phyloP scores from a whole-genome alignment of 2,113 vertebrate genomes.

The Dicerorhinus sumatrensis region DNA sequence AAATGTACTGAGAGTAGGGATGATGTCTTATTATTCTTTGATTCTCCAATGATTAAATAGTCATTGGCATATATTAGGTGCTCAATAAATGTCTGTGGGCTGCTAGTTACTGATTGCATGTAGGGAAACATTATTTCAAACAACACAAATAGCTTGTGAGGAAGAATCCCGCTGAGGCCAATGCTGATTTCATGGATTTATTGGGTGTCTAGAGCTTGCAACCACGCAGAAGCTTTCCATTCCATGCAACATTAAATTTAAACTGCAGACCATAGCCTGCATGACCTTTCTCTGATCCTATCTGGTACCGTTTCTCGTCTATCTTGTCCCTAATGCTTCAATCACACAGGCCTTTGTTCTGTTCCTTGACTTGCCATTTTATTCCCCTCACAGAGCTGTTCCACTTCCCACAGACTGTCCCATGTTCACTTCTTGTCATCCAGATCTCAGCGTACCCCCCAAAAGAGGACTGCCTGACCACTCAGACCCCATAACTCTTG shows the following conservation, averaged over 20 bases:
- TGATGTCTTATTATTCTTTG: constrained; percentile 34
- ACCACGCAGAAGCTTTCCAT: not conserved
- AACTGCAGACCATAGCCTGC: not conserved
- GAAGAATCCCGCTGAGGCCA: not conserved
- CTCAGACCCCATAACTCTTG: not conserved
- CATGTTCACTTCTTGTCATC: not conserved
- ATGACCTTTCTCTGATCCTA: not conserved
- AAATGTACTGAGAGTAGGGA: not conserved
- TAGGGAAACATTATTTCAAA: not conserved
- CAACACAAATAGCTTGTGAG: not conserved
- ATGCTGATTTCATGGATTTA: not conserved
- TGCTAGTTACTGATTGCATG: not conserved
- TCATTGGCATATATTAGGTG: not conserved
- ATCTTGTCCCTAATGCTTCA: not conserved
- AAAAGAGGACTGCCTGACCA: not conserved
- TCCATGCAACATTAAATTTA: not conserved
- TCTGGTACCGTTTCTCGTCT: not conserved
- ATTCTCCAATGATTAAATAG: not conserved
- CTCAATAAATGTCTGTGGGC: not conserved
- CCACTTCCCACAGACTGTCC: not conserved
- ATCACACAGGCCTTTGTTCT: not conserved
- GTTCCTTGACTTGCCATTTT: not conserved
- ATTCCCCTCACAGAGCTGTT: not conserved
- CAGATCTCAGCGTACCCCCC: not conserved
- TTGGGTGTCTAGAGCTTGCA: not conserved